Conservation (phyloP, 1,140 invertebrate species). For the Apolygus lucorum region DNA sequence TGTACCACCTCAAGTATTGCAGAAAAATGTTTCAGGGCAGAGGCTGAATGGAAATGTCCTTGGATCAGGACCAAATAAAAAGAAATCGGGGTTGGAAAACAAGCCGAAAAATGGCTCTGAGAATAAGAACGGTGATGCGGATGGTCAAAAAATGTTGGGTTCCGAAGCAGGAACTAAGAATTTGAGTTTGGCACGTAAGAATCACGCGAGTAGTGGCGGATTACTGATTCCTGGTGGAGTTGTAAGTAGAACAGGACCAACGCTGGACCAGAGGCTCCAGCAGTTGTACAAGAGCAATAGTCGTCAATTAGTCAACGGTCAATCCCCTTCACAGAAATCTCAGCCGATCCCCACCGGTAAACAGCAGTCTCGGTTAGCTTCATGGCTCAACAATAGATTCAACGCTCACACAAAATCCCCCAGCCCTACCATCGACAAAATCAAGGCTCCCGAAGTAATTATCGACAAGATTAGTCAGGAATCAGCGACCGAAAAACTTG, state of each 20-base stretch:
- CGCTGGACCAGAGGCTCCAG: slow-evolving; percentile 26
- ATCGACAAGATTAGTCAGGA: slow-evolving; percentile 18
- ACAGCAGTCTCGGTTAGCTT: slow-evolving; percentile 20
- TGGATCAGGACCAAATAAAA: not conserved
- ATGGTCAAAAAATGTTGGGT: too few species aligned
- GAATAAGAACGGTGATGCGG: not conserved
- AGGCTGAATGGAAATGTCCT: not conserved
- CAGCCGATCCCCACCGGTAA: not conserved
- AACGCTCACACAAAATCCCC: not conserved
- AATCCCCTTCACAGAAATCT: not conserved
- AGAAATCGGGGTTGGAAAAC: not conserved
- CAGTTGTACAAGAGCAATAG: slow-evolving; percentile 22
- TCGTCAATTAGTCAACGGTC: not conserved
- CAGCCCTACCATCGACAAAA: not conserved
- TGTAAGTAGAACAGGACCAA: slow-evolving; percentile 21
- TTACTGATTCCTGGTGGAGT: slow-evolving; percentile 13
- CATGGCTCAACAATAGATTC: slow-evolving; percentile 28
- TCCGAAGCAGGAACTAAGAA: not conserved
- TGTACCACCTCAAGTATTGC: not conserved
- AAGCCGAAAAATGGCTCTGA: not conserved
- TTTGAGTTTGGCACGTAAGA: not conserved
- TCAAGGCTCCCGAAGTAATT: not conserved
- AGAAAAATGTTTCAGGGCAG: not conserved
- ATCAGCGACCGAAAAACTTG: not conserved
- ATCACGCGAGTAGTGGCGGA: not conserved